A percentile compares a stretch with the other conserved stretches of the same genome.
These are phyloP conservation scores for Panagrolaimus sp. DNA, from an alignment of 1,140 invertebrate genomes.

Conservation along the genomic window DNA sequence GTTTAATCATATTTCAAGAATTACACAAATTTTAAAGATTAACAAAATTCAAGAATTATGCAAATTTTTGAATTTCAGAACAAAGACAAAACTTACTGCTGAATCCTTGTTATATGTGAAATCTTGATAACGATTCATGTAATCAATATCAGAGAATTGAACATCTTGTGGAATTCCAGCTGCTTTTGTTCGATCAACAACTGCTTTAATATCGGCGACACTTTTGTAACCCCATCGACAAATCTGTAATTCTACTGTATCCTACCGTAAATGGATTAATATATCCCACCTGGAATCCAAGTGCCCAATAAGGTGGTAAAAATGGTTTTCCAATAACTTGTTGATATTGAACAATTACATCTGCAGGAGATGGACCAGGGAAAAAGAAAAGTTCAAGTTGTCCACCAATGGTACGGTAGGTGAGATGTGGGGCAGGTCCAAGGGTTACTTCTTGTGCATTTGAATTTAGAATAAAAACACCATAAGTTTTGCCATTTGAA, in stretches of 20 bases:
- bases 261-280: too few relatives aligned
- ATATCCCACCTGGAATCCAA: conserved; percentile 57
- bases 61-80: too few relatives aligned
- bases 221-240: conserved; percentile 69
- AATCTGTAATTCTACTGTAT: conserved; percentile 54
- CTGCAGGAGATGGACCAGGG: conserved; percentile 62
- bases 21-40: too few relatives aligned
- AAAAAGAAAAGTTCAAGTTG: conserved; percentile 63
- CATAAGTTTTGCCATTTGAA: conserved; percentile 62
- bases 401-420: conserved; percentile 57
- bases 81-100: too few relatives aligned
- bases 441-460: conserved; percentile 61
- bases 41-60: too few relatives aligned
- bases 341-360: conserved; percentile 64
- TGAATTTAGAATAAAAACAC: conserved; percentile 63
- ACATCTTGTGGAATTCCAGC: conserved; percentile 56
- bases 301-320: conserved; percentile 63
- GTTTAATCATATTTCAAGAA: too few relatives aligned
- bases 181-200: conserved; percentile 53
- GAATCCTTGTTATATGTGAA: conserved; percentile 66
- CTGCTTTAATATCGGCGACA: conserved; percentile 66
- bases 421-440: conserved; percentile 53
- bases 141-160: conserved; percentile 67
- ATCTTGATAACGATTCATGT: conserved; percentile 76
- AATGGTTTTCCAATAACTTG: conserved; percentile 56